Conservation (phyloP, 2,113 vertebrate species). For the Epinephelus fuscoguttatus region DNA sequence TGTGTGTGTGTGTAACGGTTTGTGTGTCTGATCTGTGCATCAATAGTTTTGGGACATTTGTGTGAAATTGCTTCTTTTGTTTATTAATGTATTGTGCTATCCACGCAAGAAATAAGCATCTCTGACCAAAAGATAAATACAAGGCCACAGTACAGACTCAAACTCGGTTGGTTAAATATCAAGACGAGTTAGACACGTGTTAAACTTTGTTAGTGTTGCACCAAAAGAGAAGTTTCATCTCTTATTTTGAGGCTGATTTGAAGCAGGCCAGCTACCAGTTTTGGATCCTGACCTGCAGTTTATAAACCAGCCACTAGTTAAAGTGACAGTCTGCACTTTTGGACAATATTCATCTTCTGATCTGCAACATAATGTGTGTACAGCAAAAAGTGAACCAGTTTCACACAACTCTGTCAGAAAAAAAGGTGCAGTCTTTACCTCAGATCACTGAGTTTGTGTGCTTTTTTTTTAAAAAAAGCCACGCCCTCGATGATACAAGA, state of each 20-base stretch:
- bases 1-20: constrained; percentile 41
- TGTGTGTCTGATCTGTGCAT: constrained; percentile 45
- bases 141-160: constrained; percentile 52
- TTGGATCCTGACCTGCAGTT: constrained; percentile 66
- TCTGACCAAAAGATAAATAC: constrained; percentile 61
- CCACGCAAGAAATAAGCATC: constrained; percentile 63
- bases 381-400: constrained; percentile 73
- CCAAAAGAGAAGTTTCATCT: constrained; percentile 55
- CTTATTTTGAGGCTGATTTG: constrained; percentile 42
- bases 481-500: constrained; percentile 59
- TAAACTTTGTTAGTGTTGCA: constrained; percentile 47
- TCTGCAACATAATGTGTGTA: constrained; percentile 61
- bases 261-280: constrained; percentile 59
- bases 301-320: constrained; percentile 43
- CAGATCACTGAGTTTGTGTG: constrained; percentile 53
- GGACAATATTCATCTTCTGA: constrained; percentile 61
- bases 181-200: constrained; percentile 51
- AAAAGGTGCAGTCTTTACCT: constrained; percentile 60
- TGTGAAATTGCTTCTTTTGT: constrained; percentile 72
- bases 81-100: constrained; percentile 62
- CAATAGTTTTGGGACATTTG: constrained; percentile 60
- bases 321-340: constrained; percentile 51
- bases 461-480: constrained; percentile 57
- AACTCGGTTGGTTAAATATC: constrained; percentile 57
- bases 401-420: constrained; percentile 72